phyloP scores from a whole-genome alignment of 2,113 vertebrate genomes.

The Kryptolebias marmoratus region DNA sequence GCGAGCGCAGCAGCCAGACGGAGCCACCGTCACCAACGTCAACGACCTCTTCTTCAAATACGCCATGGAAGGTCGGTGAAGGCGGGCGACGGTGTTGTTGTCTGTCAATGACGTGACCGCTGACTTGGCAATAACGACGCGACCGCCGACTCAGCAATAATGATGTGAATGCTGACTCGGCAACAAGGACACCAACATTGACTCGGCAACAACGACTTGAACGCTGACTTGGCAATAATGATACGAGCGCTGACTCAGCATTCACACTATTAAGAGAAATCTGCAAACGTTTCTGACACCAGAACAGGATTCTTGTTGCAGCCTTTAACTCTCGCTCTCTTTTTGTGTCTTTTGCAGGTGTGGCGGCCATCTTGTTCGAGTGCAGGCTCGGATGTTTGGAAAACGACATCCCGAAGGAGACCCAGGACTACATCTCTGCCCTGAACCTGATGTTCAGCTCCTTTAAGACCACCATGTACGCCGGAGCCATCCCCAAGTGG shows the following conservation, averaged over 20 bases:
- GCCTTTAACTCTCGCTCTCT: neutral
- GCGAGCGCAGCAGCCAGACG: conserved; percentile 79
- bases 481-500: conserved; percentile 93
- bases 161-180: no score
- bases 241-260: no score
- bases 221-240: no score
- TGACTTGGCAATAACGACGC: no score
- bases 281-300: no score
- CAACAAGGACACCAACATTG: no score
- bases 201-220: no score
- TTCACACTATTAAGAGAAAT: no score
- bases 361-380: conserved; percentile 90
- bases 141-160: no score
- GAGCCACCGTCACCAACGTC: conserved; percentile 84
- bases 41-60: conserved; percentile 96
- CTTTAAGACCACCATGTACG: conserved; percentile 96
- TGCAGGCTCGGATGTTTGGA: conserved; percentile 89
- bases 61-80: conserved; percentile 91
- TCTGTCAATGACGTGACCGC: no score
- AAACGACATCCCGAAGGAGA: conserved; percentile 82
- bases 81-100: neutral
- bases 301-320: no score
- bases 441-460: conserved; percentile 94
- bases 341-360: conserved; percentile 72
- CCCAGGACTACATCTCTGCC: conserved; percentile 88